Conservation (phyloP, 2,113 vertebrate species). For the Empidonax traillii region DNA sequence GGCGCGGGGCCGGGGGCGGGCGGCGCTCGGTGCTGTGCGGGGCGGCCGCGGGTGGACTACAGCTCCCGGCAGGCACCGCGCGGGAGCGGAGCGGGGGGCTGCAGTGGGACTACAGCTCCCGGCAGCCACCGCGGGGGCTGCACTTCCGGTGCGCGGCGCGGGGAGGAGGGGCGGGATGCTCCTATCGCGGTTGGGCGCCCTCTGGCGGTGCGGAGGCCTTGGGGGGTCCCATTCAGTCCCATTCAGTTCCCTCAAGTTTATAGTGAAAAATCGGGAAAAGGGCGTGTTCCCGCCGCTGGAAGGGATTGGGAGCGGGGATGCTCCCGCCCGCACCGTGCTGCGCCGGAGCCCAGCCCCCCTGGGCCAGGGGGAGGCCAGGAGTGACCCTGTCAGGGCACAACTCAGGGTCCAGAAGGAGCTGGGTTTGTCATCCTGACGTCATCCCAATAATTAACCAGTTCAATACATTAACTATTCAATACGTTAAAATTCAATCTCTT, state of each 20-base stretch:
- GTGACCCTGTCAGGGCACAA: too few relatives aligned
- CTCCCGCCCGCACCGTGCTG: too few relatives aligned
- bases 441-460: not conserved
- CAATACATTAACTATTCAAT: not conserved
- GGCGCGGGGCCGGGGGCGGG: not conserved
- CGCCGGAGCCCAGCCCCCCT: accelerated
- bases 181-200: accelerated
- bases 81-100: not conserved
- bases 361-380: too few relatives aligned
- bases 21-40: not conserved
- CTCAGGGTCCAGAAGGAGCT: not conserved
- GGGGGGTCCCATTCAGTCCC: too few relatives aligned
- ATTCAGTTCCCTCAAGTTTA: accelerated
- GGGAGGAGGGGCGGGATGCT: not conserved
- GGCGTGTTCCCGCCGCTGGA: too few relatives aligned
- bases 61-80: not conserved
- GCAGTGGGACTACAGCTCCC: not conserved
- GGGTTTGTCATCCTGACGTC: accelerated
- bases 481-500: not conserved
- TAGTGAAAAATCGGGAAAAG: accelerated
- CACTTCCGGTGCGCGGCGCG: not conserved
- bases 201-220: not conserved
- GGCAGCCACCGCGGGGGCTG: not conserved
- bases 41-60: not conserved
- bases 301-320: accelerated